Percentiles rank a stretch among this genome's conserved stretches.
Evolutionary conservation across 2,797 vertebrate genomes (phyloP).

Genomic region (Buphagus erythrorhynchus): DNA sequence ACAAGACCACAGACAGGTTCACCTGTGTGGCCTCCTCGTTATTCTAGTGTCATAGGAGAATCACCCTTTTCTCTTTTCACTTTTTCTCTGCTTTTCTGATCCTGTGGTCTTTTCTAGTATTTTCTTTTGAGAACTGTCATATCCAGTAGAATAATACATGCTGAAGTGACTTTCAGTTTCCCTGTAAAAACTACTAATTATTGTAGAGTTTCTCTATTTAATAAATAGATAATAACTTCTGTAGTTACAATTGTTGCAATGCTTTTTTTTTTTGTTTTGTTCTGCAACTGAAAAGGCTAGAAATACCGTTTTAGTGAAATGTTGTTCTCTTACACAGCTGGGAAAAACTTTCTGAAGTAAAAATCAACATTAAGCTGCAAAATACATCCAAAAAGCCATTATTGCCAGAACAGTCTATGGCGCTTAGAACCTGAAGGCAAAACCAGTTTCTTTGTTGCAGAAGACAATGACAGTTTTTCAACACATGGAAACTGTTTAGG

Average conservation of each 20-base stretch:
- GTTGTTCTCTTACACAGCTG: neutral
- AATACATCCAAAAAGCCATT: neutral
- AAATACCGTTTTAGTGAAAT: neutral
- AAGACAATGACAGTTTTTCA: conserved; percentile 12
- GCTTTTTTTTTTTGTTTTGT: neutral
- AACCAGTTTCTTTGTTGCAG: conserved; percentile 9
- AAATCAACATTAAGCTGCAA: neutral
- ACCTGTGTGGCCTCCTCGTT: neutral
- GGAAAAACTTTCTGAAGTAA: neutral
- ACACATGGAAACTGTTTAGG: neutral
- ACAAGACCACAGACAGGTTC: neutral
- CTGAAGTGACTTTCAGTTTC: neutral
- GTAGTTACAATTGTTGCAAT: neutral
- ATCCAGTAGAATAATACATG: neutral
- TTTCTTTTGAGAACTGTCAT: neutral
- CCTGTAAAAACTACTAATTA: neutral
- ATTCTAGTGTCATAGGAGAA: neutral
- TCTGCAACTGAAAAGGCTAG: neutral
- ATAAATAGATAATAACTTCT: neutral
- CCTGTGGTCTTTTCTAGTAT: neutral
- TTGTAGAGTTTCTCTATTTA: neutral
- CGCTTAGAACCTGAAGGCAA: neutral
- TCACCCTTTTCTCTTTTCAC: neutral
- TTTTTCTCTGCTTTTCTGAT: neutral
- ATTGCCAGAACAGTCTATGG: neutral